A percentile compares a stretch with the other conserved stretches of the same genome.
phyloP scores from a whole-genome alignment of 2,888 invertebrate genomes.

The Chrysodeixis includens region DNA sequence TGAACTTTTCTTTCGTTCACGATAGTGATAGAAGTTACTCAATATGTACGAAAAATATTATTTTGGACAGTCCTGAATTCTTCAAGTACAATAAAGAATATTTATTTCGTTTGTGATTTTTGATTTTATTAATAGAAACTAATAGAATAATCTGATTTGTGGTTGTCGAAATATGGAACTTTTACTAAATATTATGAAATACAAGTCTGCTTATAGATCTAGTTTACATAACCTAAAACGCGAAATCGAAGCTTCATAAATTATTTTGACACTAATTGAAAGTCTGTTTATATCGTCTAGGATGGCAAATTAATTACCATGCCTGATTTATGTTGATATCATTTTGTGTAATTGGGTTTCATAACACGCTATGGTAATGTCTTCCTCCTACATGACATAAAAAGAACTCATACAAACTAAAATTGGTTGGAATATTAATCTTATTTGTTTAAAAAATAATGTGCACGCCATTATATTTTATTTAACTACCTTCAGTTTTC shows the following conservation, averaged over 20 bases:
- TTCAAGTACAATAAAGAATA: too few species aligned
- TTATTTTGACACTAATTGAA: slow-evolving; percentile 4
- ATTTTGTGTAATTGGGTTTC: slow-evolving; percentile 1
- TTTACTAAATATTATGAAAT: neutral
- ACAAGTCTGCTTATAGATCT: neutral
- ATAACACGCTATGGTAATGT: neutral
- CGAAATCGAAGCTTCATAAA: neutral
- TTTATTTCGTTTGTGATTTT: too few species aligned
- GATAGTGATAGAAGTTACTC: neutral
- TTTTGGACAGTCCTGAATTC: too few species aligned
- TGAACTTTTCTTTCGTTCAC: neutral
- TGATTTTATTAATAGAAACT: too few species aligned
- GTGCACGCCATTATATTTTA: too few species aligned
- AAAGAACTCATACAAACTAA: neutral
- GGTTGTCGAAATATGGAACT: too few species aligned
- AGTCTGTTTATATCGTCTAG: slow-evolving; percentile 22
- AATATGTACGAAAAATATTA: too few species aligned
- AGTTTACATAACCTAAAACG: neutral
- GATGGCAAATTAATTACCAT: slow-evolving; percentile 16
- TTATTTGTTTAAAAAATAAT: neutral
- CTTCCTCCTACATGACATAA: neutral
- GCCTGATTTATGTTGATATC: slow-evolving; percentile 4
- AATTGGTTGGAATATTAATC: neutral
- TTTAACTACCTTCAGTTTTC: too few species aligned
- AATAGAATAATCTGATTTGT: too few species aligned